phyloP scores from a whole-genome alignment of 2,888 invertebrate genomes.

The Oxyteleia sp. region DNA sequence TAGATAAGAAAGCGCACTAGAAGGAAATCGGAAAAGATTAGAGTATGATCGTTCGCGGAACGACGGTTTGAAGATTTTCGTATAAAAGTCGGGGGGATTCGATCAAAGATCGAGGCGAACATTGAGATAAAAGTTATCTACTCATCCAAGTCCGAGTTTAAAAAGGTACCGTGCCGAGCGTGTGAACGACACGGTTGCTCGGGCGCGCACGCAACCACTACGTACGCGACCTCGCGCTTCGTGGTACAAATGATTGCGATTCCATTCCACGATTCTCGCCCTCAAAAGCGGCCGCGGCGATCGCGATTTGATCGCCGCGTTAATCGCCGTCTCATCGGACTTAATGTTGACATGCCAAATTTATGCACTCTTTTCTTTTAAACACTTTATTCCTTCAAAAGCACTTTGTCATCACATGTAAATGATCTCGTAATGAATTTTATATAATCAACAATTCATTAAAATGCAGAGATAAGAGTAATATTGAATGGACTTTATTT shows the following conservation, averaged over 20 bases:
- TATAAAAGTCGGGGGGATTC: constrained; percentile 80
- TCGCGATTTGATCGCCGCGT: constrained; percentile 77
- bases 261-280: constrained; percentile 79
- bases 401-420: constrained; percentile 51
- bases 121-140: constrained; percentile 84
- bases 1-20: constrained; percentile 49
- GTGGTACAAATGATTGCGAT: constrained; percentile 85
- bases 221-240: constrained; percentile 84
- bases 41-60: constrained; percentile 48
- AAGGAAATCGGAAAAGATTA: constrained; percentile 59
- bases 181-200: constrained; percentile 83
- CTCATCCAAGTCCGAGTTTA: constrained; percentile 73
- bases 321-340: constrained; percentile 67
- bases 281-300: constrained; percentile 68
- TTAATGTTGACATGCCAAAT: constrained; percentile 69
- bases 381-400: constrained; percentile 38
- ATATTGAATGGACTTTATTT: too few relatives aligned
- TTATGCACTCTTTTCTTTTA: constrained; percentile 54
- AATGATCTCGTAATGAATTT: constrained; percentile 39
- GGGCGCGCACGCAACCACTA: constrained; percentile 83
- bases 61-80: constrained; percentile 58
- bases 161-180: constrained; percentile 81
- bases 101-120: constrained; percentile 83
- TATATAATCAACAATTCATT: constrained; percentile 8
- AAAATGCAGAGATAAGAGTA: too few relatives aligned